Conservation (phyloP, 2,888 invertebrate species). For the Metalampra italica region DNA sequence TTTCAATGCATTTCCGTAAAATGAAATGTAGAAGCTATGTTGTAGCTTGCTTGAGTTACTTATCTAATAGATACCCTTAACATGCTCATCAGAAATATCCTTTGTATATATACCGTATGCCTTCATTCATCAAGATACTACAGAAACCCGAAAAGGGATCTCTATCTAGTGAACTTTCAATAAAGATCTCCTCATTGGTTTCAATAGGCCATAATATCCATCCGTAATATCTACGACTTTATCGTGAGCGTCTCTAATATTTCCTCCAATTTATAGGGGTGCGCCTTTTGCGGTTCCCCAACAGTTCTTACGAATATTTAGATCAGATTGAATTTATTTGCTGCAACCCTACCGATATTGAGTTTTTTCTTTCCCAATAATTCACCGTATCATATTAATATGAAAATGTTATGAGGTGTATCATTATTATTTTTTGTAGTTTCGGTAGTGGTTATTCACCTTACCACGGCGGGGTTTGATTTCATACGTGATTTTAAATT, state of each 20-base stretch:
- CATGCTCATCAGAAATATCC: not conserved
- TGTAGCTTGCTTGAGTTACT: no score
- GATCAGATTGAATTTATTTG: slow-evolving; percentile 53
- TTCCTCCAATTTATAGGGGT: slow-evolving; percentile 61
- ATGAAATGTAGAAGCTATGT: no score
- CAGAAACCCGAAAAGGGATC: slow-evolving; percentile 27
- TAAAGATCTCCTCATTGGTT: slow-evolving; percentile 65
- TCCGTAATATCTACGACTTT: slow-evolving; percentile 59
- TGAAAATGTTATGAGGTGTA: no score
- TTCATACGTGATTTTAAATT: no score
- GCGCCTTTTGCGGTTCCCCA: slow-evolving; percentile 51
- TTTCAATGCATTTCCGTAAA: no score
- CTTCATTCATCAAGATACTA: slow-evolving; percentile 3
- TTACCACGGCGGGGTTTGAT: no score
- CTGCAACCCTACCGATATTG: slow-evolving; percentile 34
- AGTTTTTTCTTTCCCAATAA: slow-evolving; percentile 14
- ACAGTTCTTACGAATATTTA: slow-evolving; percentile 54
- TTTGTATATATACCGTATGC: not conserved
- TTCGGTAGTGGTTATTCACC: no score
- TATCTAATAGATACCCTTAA: no score
- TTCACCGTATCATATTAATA: not conserved
- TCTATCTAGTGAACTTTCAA: slow-evolving; percentile 60
- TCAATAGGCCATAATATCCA: slow-evolving; percentile 61
- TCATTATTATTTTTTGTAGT: no score
- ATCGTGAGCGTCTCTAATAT: slow-evolving; percentile 55